Conservation (phyloP, 2,797 vertebrate genomes). For the Platyrinchus mystaceus region DNA sequence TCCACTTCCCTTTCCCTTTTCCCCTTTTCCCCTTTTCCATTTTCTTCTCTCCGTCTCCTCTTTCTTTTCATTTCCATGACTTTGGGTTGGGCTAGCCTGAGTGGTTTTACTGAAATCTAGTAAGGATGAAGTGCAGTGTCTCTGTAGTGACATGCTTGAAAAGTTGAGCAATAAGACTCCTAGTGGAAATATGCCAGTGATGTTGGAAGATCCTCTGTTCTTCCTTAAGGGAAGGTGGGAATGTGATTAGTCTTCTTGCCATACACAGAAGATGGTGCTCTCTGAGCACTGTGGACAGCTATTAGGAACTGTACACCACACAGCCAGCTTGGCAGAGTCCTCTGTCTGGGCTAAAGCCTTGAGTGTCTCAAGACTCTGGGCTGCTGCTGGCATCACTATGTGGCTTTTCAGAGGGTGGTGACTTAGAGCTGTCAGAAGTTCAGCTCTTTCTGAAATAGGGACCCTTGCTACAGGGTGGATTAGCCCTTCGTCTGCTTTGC, state of each 20-base stretch:
- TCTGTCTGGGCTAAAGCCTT: not conserved
- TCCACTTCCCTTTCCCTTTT: too few species aligned
- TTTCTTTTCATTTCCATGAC: too few species aligned
- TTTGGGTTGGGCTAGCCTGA: not conserved
- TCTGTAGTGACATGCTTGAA: not conserved
- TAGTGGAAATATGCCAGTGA: not conserved
- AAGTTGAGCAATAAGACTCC: not conserved
- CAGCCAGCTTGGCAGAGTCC: not conserved
- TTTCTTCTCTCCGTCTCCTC: not conserved
- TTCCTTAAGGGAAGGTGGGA: not conserved
- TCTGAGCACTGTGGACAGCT: not conserved
- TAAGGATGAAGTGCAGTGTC: not conserved
- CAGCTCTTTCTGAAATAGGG: not conserved
- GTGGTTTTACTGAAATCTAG: not conserved
- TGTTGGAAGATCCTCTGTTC: not conserved
- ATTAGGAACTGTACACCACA: not conserved
- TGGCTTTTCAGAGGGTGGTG: not conserved
- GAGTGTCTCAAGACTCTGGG: not conserved
- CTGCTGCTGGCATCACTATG: rapidly evolving
- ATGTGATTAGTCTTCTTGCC: not conserved
- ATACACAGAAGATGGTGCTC: not conserved
- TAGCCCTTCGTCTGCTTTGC: not conserved
- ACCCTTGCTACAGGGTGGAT: not conserved
- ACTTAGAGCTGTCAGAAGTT: not conserved
- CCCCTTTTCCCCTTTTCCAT: too few species aligned